Percentiles rank a stretch among this genome's conserved stretches.
These are phyloP conservation scores for Lagodon rhomboides DNA, from an alignment of 2,797 vertebrate genomes.

Conservation along the genomic window DNA sequence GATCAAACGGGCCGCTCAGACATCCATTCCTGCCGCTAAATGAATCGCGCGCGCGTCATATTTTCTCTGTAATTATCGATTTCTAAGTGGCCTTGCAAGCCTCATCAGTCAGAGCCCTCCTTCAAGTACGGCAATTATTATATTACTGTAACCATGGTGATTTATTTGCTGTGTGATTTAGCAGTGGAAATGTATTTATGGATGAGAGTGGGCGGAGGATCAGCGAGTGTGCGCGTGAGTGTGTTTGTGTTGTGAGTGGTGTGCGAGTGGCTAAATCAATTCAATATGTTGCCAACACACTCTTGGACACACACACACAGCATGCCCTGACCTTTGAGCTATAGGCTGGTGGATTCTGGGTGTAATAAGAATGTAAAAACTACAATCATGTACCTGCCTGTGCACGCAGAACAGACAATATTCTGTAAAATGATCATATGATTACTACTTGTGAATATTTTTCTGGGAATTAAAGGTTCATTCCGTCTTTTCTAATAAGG, in stretches of 20 bases:
- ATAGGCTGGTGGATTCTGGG: not conserved
- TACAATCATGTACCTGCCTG: not conserved
- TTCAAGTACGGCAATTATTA: constrained; percentile 69
- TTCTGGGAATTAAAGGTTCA: not conserved
- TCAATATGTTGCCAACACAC: constrained; percentile 41
- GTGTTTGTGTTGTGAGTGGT: constrained; percentile 24
- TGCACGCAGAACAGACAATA: not conserved
- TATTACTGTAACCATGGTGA: constrained; percentile 80
- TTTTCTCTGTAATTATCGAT: constrained; percentile 59
- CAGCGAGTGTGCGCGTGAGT: constrained; percentile 30
- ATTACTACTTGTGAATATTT: constrained; percentile 1
- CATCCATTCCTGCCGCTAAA: constrained; percentile 26
- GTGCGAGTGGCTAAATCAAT: constrained; percentile 52
- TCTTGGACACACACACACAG: constrained; percentile 10
- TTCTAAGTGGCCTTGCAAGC: constrained; percentile 59
- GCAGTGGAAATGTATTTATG: constrained; percentile 72
- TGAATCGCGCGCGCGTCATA: not conserved
- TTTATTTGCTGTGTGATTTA: constrained; percentile 72
- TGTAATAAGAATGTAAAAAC: not conserved
- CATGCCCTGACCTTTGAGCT: constrained; percentile 20
- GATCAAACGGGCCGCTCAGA: constrained; percentile 37
- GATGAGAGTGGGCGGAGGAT: constrained; percentile 72
- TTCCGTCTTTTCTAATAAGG: constrained; percentile 1
- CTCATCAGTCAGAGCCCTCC: constrained; percentile 63
- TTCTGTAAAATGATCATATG: not conserved